phyloP scores from a whole-genome alignment of 2,888 invertebrate genomes.

The Bembecia ichneumoniformis region DNA sequence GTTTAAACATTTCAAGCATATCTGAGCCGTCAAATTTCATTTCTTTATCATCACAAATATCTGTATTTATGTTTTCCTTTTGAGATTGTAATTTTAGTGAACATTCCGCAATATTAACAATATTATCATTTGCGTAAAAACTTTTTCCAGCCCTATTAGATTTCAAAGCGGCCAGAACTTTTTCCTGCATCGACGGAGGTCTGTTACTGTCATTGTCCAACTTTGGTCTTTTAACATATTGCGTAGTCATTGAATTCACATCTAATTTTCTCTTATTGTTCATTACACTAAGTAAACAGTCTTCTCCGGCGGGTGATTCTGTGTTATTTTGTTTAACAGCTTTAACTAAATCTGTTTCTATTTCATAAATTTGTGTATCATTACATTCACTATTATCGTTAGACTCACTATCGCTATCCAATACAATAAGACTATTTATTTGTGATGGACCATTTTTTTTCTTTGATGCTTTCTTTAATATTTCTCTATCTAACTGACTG shows the following conservation, averaged over 20 bases:
- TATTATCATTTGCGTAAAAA: conserved; percentile 15
- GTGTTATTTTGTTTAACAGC: too few species aligned
- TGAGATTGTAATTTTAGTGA: conserved; percentile 25
- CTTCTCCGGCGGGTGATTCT: background rate
- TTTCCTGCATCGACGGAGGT: conserved; percentile 38
- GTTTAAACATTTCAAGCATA: conserved; percentile 40
- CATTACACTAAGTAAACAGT: conserved; percentile 11
- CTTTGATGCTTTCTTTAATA: conserved; percentile 4
- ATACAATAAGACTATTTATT: conserved; percentile 36
- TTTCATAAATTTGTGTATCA: conserved; percentile 30
- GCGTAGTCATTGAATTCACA: conserved; percentile 21
- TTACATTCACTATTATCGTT: conserved; percentile 35
- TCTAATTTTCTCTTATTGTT: conserved; percentile 39
- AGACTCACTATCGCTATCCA: conserved; percentile 55
- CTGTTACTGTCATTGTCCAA: conserved; percentile 22
- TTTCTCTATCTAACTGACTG: conserved; percentile 44
- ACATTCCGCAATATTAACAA: conserved; percentile 22
- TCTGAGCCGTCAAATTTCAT: conserved; percentile 21
- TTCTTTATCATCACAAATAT: conserved; percentile 11
- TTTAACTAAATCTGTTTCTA: conserved; percentile 7
- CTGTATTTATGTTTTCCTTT: conserved; percentile 38
- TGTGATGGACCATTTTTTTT: conserved; percentile 12
- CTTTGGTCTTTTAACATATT: conserved; percentile 52
- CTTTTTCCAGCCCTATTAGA: conserved; percentile 13
- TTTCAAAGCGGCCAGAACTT: conserved; percentile 38